Conservation (phyloP, 2,888 invertebrate genomes). For the Sphaeridia pumilis region DNA sequence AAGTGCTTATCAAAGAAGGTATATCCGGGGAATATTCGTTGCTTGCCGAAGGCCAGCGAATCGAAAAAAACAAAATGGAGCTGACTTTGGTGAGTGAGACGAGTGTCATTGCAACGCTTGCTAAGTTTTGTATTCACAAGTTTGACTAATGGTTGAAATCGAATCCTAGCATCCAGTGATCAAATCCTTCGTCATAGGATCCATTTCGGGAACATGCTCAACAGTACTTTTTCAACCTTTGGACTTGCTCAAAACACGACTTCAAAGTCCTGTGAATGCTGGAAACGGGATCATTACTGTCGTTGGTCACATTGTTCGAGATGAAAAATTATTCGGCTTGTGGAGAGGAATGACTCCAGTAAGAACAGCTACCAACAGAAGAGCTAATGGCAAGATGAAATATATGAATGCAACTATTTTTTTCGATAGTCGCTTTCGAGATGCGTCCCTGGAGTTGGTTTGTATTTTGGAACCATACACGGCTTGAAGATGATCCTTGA, state of each 20-base stretch:
- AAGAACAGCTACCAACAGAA: too few species aligned
- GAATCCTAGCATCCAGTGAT: constrained; percentile 63
- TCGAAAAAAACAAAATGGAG: background rate
- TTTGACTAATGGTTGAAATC: too few species aligned
- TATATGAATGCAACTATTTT: too few species aligned
- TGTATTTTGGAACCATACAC: constrained; percentile 76
- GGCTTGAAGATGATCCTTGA: constrained; percentile 54
- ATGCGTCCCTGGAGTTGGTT: constrained; percentile 77
- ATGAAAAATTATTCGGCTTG: constrained; percentile 64
- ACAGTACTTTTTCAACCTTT: constrained; percentile 80
- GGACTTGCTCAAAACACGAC: constrained; percentile 77
- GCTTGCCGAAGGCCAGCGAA: background rate
- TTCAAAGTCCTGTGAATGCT: constrained; percentile 53
- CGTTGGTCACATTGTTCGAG: constrained; percentile 56
- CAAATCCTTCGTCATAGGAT: constrained; percentile 78
- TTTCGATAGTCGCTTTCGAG: constrained; percentile 66
- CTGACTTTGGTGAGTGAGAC: background rate
- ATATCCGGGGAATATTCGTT: background rate
- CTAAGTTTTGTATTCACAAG: too few species aligned
- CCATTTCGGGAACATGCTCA: constrained; percentile 81
- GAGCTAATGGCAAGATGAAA: too few species aligned
- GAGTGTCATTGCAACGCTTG: too few species aligned
- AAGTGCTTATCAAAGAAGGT: constrained; percentile 2
- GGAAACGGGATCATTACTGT: constrained; percentile 56
- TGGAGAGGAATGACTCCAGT: constrained; percentile 80